Evolutionary conservation across 2,113 vertebrate genomes (phyloP), one percentile per base, ranked within the genome.

Genomic region (Cynopterus brachyotis): DNA sequence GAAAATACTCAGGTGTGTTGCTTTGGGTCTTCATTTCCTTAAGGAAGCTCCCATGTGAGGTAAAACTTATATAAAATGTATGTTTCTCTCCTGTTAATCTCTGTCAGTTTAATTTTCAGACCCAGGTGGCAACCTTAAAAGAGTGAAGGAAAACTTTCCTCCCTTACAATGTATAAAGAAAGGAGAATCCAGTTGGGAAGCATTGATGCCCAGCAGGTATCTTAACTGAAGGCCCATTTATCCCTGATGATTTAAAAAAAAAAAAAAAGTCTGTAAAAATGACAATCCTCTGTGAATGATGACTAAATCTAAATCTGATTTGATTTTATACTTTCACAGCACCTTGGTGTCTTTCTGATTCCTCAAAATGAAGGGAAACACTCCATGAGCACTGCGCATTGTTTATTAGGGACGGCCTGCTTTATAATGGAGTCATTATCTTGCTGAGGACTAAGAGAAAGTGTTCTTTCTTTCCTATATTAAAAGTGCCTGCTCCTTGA

Each of bases 401-500:
- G 79, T 91, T 89, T 55, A 72, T 92, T 60, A 35, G 2, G 20
- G 79, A 57, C 85, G 75, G 75, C 82, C 42, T 3, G 28, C 67
- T 96, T 82, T 42, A 88, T 92, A 95, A 96, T 96, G 90, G 95
- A 94, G 84, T 93, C 93, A 97, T 97, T 96, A 96, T 96, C 97
- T 90, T 42, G 42, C 95, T 16, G 76, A 93, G 76, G 95, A 89
- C 91, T 87, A 64, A 96, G 81, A 94, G 78, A 95, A 95, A 97
- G 78, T 62, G 72, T 86, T 86, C 91, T 87, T 96, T 96, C 89
- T 92, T 92, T 79, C 72, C 75, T 69, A 73, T 75, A 96, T 72
- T 95, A 96, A 97, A 97, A 97, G 93, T 96, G 97, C n/a, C 95
- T 96, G 91, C 93, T 98, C 89, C 86, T 97, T 96, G 95, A 95